Evolutionary conservation across 2,797 vertebrate species (phyloP).

Genomic region (Holocentrus rufus): DNA sequence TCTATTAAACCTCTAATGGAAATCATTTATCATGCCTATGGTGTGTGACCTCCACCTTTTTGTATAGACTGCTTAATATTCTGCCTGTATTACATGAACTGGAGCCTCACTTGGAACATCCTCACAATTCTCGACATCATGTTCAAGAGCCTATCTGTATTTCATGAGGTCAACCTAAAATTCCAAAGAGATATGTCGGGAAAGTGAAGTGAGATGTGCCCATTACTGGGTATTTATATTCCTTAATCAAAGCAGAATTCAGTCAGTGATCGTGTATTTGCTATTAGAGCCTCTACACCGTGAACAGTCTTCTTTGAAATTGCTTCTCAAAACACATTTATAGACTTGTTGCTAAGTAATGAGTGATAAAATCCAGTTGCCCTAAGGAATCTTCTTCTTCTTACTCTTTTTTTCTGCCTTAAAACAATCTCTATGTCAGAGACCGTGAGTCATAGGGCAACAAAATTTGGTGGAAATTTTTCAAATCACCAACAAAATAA

Average conservation of each 20-base stretch:
- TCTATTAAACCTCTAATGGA: slow-evolving; percentile 79
- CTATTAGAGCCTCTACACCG: no score
- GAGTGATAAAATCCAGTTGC: no score
- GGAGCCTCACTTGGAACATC: slow-evolving; percentile 46
- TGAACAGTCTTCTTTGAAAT: neutral
- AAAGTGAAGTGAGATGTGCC: slow-evolving; percentile 24
- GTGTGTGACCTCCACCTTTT: slow-evolving; percentile 76
- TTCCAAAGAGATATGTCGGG: slow-evolving; percentile 46
- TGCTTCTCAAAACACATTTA: no score
- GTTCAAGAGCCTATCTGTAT: slow-evolving; percentile 60
- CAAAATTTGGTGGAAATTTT: no score
- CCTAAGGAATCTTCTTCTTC: no score
- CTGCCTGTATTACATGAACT: slow-evolving; percentile 55
- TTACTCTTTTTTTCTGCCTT: no score
- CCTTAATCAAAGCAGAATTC: neutral
- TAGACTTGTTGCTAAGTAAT: no score
- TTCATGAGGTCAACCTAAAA: slow-evolving; percentile 61
- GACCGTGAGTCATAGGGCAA: no score
- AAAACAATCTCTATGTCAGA: no score
- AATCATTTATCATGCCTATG: slow-evolving; percentile 79
- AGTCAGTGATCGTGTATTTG: no score
- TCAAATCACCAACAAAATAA: no score
- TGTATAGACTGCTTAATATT: slow-evolving; percentile 69
- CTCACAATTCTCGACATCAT: slow-evolving; percentile 59
- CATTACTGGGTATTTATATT: slow-evolving; percentile 29